Evolutionary conservation across 2,113 vertebrate species (phyloP).

Genomic region (Felis catus): DNA sequence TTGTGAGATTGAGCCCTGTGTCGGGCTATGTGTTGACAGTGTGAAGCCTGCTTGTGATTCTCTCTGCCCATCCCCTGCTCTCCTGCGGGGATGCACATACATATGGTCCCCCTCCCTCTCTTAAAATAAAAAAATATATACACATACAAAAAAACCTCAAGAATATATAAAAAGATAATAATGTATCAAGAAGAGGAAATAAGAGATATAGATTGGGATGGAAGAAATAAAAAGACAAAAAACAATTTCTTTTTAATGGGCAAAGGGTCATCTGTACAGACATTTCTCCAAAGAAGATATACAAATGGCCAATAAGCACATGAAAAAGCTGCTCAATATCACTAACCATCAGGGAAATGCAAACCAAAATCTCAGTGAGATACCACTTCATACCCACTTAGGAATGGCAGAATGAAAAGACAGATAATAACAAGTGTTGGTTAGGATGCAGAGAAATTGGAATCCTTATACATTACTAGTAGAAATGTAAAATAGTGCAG

Average conservation of each 20-base stretch:
- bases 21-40: no score
- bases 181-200: not conserved
- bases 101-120: no score
- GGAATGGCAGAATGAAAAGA: not conserved
- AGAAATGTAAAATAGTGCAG: not conserved
- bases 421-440: not conserved
- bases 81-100: no score
- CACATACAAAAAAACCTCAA: not conserved
- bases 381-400: not conserved
- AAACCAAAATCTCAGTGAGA: not conserved
- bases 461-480: not conserved
- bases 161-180: not conserved
- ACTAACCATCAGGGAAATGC: not conserved
- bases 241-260: not conserved
- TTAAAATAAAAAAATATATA: no score
- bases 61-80: no score
- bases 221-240: slow-evolving; percentile 9
- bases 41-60: no score
- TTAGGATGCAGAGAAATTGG: not conserved
- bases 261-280: not conserved
- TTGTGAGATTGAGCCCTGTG: no score
- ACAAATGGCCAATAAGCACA: not conserved
- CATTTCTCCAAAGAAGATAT: not conserved
- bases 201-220: not conserved
- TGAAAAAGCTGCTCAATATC: slow-evolving; percentile 1